Evolutionary conservation across 2,888 invertebrate genomes (phyloP).

Genomic region (Pherbina coryleti): DNA sequence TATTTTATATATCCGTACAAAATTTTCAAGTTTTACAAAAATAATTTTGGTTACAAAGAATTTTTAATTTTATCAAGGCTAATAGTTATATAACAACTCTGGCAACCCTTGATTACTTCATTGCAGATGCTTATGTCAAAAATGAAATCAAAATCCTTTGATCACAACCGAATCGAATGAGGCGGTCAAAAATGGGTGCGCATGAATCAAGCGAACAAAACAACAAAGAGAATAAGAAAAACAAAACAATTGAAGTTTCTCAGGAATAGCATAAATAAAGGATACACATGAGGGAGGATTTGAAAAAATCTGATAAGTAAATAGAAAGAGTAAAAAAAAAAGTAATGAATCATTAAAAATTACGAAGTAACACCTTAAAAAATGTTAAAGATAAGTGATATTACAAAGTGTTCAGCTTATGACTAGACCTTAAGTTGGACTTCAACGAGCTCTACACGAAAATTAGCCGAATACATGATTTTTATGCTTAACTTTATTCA

Average conservation of each 20-base stretch:
- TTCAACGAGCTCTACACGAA: background rate
- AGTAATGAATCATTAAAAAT: too few relatives aligned
- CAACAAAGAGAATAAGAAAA: background rate
- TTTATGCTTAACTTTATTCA: too few relatives aligned
- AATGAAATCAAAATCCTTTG: too few relatives aligned
- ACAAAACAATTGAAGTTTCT: slow-evolving; percentile 25
- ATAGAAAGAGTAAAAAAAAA: background rate
- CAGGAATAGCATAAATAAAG: slow-evolving; percentile 10
- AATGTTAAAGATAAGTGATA: background rate
- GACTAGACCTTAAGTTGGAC: background rate
- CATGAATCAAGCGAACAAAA: background rate
- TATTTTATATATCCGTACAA: too few relatives aligned
- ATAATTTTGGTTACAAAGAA: too few relatives aligned
- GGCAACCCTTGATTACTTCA: too few relatives aligned
- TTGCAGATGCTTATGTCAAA: too few relatives aligned
- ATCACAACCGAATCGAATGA: too few relatives aligned
- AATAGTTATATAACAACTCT: too few relatives aligned
- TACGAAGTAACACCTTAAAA: too few relatives aligned
- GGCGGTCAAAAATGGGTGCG: slow-evolving; percentile 10
- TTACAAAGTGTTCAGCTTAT: background rate
- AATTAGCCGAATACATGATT: background rate
- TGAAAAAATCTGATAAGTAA: background rate
- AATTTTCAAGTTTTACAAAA: too few relatives aligned
- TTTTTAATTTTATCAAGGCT: too few relatives aligned
- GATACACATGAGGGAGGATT: slow-evolving; percentile 19